A percentile compares a stretch with the other conserved stretches of the same genome.
Evolutionary conservation across 2,888 invertebrate species (phyloP).

Genomic region (Heteropelma amictum): DNA sequence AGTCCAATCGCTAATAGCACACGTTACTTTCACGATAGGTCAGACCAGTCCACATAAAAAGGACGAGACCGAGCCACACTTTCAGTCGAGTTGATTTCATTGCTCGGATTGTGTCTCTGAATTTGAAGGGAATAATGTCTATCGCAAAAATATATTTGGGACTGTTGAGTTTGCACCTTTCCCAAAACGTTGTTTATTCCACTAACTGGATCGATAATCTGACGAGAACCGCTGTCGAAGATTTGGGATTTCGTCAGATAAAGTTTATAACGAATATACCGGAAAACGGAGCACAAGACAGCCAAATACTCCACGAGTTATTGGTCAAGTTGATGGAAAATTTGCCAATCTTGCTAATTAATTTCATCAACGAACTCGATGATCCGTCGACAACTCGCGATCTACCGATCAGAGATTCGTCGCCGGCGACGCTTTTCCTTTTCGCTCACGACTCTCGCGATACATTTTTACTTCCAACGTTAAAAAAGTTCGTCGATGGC

Average conservation of each 20-base stretch:
- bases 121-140: no score
- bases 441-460: neutral
- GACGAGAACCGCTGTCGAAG: neutral
- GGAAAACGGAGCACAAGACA: neutral
- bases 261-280: neutral
- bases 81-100: no score
- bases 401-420: no score
- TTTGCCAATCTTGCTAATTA: neutral
- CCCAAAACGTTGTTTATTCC: neutral
- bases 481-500: neutral
- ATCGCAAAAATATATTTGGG: no score
- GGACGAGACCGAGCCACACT: no score
- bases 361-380: neutral
- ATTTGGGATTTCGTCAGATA: neutral
- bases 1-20: no score
- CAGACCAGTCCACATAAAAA: no score
- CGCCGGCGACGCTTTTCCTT: slow-evolving; percentile 28
- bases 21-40: no score
- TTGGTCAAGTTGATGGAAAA: neutral
- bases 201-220: slow-evolving; percentile 16
- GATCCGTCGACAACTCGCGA: neutral
- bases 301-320: neutral
- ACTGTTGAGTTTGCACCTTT: no score
- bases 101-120: no score
- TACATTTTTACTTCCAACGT: neutral